phyloP scores from a whole-genome alignment of 1,140 invertebrate species.

The Augochlora pura region DNA sequence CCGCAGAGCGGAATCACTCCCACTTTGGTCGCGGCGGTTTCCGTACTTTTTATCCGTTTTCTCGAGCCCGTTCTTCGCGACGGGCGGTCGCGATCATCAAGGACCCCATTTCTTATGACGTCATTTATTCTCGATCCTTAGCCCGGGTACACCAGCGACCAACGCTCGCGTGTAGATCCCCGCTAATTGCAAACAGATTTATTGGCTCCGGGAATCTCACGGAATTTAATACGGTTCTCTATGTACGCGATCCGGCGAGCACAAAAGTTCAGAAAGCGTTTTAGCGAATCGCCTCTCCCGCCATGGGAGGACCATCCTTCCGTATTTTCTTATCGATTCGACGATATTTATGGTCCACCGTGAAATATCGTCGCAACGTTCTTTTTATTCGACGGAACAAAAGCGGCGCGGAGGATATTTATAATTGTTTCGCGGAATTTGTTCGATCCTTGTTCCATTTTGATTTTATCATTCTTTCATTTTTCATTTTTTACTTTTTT shows the following conservation, averaged over 20 bases:
- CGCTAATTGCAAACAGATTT: conserved; percentile 80
- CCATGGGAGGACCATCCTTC: not conserved
- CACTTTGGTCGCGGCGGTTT: not conserved
- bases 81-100: conserved; percentile 76
- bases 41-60: conserved; percentile 27
- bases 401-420: no score
- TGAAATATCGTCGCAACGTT: not conserved
- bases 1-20: conserved; percentile 23
- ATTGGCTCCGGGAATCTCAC: conserved; percentile 67
- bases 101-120: conserved; percentile 73
- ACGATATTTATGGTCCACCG: not conserved
- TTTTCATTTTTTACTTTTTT: no score
- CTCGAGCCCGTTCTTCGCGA: conserved; percentile 63
- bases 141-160: conserved; percentile 21
- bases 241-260: conserved; percentile 4
- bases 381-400: no score
- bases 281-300: conserved; percentile 15
- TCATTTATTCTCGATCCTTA: conserved; percentile 70
- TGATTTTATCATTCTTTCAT: no score
- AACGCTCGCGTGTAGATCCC: conserved; percentile 73
- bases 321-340: not conserved
- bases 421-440: no score
- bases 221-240: conserved; percentile 62
- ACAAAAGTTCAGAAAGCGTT: conserved; percentile 17
- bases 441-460: no score